Evolutionary conservation across 2,113 vertebrate genomes (phyloP), one percentile per base, ranked within the genome.

Genomic region (Genyomyrus donnyi): DNA sequence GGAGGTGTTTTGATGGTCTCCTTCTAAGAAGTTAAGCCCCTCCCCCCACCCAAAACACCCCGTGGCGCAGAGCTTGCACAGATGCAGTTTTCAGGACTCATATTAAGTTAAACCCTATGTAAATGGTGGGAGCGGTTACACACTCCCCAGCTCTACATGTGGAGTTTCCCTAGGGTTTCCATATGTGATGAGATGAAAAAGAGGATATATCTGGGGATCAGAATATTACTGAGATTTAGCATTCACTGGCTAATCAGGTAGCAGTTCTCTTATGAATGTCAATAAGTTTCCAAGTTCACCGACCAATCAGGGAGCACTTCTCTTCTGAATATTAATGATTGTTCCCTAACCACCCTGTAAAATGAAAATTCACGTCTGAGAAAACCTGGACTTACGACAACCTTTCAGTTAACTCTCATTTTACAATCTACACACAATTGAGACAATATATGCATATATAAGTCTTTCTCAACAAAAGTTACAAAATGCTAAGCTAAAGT

Each of bases 1-100:
- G 92, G 91, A 89, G 87, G 45, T 90, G 85, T 90, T 92, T 93
- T 90, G 83, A 92, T 91, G 91, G 92, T 86, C 91, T 39, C 91
- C 90, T 87, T 52, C 84, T 93, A 92, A 90, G 85, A 88, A 90
- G 7, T 27, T 84, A 74, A 91, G 52, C 90, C 89, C 45, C 88
- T n/a, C 48, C 49, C 24, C 13, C 48, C 31, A 15, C 15, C 48
- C 31, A 9, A 35, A 87, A 15, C 5, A 10, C 15, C 49, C 24
- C 10, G 35, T 13, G 8, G n/a, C 6, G 45, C 48, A 90, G 27
- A 89, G 87, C 46, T 90, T 80, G 66, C 45, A 45, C 80, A 42
- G 42, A 84, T 84, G 39, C 35, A 46, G 35, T 21, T 42, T 39
- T 46, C 19, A 15, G 35, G 35, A 42, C 39, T 74, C 66, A 74